Percentiles rank a stretch among this genome's conserved stretches.
phyloP scores from a whole-genome alignment of 2,113 vertebrate species.

The Plecotus auritus region DNA sequence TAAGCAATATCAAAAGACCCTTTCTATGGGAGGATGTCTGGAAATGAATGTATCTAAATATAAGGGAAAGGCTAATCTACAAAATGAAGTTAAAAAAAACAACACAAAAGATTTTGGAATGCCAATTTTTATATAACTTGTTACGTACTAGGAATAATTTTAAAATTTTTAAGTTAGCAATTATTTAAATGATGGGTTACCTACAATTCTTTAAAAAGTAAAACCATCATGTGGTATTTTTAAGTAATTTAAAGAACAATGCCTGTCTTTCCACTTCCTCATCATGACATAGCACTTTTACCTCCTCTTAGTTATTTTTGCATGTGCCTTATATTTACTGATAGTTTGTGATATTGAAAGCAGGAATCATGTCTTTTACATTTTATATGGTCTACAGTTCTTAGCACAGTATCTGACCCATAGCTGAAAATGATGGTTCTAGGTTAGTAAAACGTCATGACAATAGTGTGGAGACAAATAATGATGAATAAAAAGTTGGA shows the following conservation, averaged over 20 bases:
- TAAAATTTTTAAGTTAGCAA: background rate
- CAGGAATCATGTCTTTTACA: background rate
- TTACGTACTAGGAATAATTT: background rate
- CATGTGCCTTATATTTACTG: background rate
- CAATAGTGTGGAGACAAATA: background rate
- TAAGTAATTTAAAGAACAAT: background rate
- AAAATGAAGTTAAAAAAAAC: background rate
- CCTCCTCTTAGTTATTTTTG: slow-evolving; percentile 1
- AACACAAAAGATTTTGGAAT: background rate
- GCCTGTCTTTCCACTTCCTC: background rate
- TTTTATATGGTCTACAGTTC: background rate
- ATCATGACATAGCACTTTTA: background rate
- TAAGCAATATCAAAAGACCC: background rate
- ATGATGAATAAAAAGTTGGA: background rate
- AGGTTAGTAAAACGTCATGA: background rate
- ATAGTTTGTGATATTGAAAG: background rate
- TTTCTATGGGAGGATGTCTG: background rate
- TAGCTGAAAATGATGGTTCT: background rate
- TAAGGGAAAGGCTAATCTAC: background rate
- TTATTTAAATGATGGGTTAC: background rate
- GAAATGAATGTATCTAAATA: background rate
- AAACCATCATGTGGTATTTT: background rate
- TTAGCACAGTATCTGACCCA: background rate
- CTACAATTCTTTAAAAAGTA: background rate
- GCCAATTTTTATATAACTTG: background rate